phyloP scores from a whole-genome alignment of 2,797 vertebrate genomes.

The Rousettus madagascariensis region DNA sequence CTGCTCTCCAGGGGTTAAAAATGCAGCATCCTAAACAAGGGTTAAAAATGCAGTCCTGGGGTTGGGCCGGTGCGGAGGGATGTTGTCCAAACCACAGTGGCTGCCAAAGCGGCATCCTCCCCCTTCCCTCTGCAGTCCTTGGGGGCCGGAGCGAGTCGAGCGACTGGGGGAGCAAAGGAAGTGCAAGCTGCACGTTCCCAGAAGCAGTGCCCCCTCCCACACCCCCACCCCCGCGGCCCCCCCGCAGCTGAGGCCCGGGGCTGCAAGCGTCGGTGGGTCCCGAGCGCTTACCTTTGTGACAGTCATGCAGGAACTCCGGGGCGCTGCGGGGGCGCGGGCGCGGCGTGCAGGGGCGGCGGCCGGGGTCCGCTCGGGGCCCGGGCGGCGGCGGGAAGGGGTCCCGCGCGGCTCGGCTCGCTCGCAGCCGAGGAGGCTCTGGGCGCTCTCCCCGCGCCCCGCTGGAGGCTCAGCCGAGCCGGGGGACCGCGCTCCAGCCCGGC shows the following conservation, averaged over 20 bases:
- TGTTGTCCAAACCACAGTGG: neutral
- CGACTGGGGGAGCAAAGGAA: neutral
- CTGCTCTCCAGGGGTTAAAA: constrained; percentile 78
- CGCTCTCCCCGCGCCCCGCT: neutral
- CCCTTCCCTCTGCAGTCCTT: neutral
- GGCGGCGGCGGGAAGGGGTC: constrained; percentile 42
- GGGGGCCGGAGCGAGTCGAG: neutral
- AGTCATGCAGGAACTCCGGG: constrained; percentile 93
- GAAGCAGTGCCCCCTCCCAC: neutral
- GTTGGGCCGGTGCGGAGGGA: constrained; percentile 1
- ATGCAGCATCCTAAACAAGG: constrained; percentile 74
- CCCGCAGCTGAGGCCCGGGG: neutral
- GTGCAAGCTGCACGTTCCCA: constrained; percentile 17
- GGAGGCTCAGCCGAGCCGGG: constrained; percentile 49
- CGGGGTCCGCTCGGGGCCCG: constrained; percentile 1
- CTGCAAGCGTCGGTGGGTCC: neutral
- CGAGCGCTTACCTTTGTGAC: constrained; percentile 93
- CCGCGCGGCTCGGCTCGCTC: neutral
- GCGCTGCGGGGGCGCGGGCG: constrained; percentile 63
- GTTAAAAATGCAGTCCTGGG: constrained; percentile 74
- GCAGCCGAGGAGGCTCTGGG: neutral
- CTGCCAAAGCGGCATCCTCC: constrained; percentile 33
- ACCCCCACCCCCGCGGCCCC: neutral
- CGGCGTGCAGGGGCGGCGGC: constrained; percentile 41
- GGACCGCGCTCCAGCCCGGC: constrained; percentile 59